phyloP scores from a whole-genome alignment of 2,888 invertebrate genomes.

The Melanostoma scalare region DNA sequence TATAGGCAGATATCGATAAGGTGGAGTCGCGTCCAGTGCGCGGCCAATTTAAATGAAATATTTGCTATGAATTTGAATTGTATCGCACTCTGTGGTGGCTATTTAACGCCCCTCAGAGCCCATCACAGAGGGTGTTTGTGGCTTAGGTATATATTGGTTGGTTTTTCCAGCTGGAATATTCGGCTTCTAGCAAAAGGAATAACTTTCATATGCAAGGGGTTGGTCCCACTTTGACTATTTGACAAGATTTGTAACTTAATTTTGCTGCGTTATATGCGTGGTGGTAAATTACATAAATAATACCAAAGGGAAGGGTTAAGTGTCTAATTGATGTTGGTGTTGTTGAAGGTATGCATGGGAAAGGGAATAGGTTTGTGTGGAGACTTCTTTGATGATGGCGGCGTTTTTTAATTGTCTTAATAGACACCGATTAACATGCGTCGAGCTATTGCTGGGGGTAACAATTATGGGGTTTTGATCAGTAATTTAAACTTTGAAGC shows the following conservation, averaged over 20 bases:
- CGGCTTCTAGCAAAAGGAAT: background rate
- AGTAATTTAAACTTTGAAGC: too few relatives aligned
- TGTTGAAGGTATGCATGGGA: slow-evolving; percentile 27
- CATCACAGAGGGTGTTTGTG: slow-evolving; percentile 37
- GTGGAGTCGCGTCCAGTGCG: slow-evolving; percentile 59
- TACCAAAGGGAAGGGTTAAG: slow-evolving; percentile 54
- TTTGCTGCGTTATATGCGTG: slow-evolving; percentile 46
- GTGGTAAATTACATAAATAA: slow-evolving; percentile 40
- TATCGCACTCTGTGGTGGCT: slow-evolving; percentile 27
- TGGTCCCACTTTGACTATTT: slow-evolving; percentile 61
- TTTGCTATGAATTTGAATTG: slow-evolving; percentile 67
- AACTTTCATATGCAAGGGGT: slow-evolving; percentile 33
- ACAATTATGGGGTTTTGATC: too few relatives aligned
- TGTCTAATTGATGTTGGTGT: slow-evolving; percentile 58
- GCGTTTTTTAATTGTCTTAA: background rate
- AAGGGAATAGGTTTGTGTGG: background rate
- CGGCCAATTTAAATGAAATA: slow-evolving; percentile 72
- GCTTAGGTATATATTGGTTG: slow-evolving; percentile 33
- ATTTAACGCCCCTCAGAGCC: slow-evolving; percentile 22
- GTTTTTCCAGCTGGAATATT: slow-evolving; percentile 52
- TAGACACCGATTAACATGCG: too few relatives aligned
- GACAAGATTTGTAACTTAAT: slow-evolving; percentile 73
- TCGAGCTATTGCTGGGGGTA: too few relatives aligned
- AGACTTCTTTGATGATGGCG: slow-evolving; percentile 54
- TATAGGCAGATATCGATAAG: slow-evolving; percentile 43